phyloP scores from a whole-genome alignment of 2,797 vertebrate species.

The Rhinogobio ventralis region DNA sequence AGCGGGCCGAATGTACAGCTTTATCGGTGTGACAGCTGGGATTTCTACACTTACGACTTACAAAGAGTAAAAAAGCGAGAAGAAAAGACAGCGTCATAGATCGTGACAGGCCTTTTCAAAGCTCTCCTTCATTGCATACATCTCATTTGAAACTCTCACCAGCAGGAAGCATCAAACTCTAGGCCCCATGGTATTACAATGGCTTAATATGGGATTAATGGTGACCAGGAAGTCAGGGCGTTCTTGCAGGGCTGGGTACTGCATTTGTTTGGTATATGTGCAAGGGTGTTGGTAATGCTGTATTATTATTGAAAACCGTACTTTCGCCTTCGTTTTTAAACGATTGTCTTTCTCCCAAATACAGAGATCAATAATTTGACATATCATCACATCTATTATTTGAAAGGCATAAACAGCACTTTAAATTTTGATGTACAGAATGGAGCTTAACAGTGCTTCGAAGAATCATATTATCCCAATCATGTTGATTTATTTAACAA shows the following conservation, averaged over 20 bases:
- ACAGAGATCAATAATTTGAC: neutral
- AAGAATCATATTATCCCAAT: conserved; percentile 32
- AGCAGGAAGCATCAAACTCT: conserved; percentile 57
- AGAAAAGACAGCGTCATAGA: conserved; percentile 68
- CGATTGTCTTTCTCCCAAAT: neutral
- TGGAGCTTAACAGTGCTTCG: conserved; percentile 17
- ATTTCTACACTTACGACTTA: conserved; percentile 70
- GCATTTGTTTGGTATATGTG: conserved; percentile 4
- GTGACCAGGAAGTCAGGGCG: neutral
- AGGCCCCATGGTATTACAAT: conserved; percentile 28
- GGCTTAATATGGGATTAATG: conserved; percentile 38
- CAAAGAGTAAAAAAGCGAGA: conserved; percentile 71
- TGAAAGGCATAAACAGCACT: conserved; percentile 8
- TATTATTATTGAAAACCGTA: neutral
- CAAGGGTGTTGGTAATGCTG: neutral
- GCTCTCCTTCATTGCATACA: conserved; percentile 52
- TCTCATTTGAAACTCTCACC: conserved; percentile 69
- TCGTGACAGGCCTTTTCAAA: conserved; percentile 66
- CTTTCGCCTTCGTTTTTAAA: neutral
- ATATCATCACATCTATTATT: neutral
- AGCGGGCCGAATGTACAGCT: conserved; percentile 76
- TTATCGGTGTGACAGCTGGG: conserved; percentile 76
- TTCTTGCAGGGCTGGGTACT: neutral
- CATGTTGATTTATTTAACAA: neutral
- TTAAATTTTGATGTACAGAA: conserved; percentile 40